phyloP scores from a whole-genome alignment of 2,888 invertebrate genomes.

The Malacosoma neustria region DNA sequence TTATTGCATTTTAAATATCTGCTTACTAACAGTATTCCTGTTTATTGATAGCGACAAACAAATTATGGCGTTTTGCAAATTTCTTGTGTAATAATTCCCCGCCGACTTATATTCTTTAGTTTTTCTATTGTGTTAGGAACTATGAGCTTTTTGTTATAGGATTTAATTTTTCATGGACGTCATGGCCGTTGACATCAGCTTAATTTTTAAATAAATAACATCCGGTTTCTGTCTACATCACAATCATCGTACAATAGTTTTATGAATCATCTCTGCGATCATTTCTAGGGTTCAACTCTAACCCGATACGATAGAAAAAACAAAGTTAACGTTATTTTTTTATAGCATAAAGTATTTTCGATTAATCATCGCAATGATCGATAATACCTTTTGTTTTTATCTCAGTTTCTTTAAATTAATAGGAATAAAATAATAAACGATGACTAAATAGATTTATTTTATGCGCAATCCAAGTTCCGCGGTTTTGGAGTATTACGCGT shows the following conservation, averaged over 20 bases:
- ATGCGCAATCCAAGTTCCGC: constrained; percentile 18
- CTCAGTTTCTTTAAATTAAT: not conserved
- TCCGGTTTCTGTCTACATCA: constrained; percentile 41
- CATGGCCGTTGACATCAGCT: constrained; percentile 63
- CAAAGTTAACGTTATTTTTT: not conserved
- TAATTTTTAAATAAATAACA: constrained; percentile 36
- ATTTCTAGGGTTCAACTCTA: constrained; percentile 14
- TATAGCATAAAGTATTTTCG: not conserved
- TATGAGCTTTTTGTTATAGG: constrained; percentile 26
- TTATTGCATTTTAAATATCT: too few relatives aligned
- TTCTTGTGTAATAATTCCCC: not conserved
- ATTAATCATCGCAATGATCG: constrained; percentile 1
- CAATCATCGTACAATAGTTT: constrained; percentile 27
- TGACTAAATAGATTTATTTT: not conserved
- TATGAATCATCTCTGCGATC: constrained; percentile 33
- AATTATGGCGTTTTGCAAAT: not conserved
- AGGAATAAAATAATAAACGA: not conserved
- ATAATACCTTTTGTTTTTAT: not conserved
- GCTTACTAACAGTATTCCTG: not conserved
- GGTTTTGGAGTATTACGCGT: constrained; percentile 16
- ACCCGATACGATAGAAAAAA: not conserved
- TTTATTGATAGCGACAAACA: not conserved
- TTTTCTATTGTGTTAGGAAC: constrained; percentile 25
- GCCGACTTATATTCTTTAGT: constrained; percentile 1
- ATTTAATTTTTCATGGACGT: constrained; percentile 35